phyloP scores from a whole-genome alignment of 2,888 invertebrate genomes.

The Lordiphosa andalusiaca region DNA sequence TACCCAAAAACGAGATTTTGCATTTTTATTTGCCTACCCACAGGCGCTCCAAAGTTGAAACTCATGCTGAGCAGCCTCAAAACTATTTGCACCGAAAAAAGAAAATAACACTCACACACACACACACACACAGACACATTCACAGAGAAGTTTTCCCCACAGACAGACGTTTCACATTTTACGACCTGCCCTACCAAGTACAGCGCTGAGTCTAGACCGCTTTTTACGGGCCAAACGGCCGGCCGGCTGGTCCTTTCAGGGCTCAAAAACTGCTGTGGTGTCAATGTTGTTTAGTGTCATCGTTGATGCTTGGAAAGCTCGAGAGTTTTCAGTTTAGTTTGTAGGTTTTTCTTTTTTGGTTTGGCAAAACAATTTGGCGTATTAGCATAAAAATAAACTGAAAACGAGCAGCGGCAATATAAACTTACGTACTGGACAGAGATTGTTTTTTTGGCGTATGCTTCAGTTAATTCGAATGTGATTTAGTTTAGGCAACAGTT shows the following conservation, averaged over 20 bases:
- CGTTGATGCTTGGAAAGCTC: conserved; percentile 6
- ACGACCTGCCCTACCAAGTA: conserved; percentile 39
- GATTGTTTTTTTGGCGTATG: conserved; percentile 16
- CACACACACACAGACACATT: neutral
- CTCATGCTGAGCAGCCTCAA: conserved; percentile 27
- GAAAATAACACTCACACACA: conserved; percentile 4
- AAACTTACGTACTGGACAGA: neutral
- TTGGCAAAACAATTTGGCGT: conserved; percentile 11
- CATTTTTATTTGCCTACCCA: conserved; percentile 13
- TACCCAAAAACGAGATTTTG: conserved; percentile 46
- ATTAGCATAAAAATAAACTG: conserved; percentile 45
- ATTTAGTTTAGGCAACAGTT: neutral
- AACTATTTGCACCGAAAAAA: conserved; percentile 48
- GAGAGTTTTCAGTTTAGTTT: too few species aligned
- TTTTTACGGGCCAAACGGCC: conserved; percentile 44
- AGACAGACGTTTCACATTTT: conserved; percentile 37
- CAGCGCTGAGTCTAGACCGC: conserved; percentile 59
- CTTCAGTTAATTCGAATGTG: conserved; percentile 13
- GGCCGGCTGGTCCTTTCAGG: too few species aligned
- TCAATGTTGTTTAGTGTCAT: conserved; percentile 68
- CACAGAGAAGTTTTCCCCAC: conserved; percentile 20
- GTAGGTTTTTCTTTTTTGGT: conserved; percentile 5
- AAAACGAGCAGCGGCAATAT: conserved; percentile 14
- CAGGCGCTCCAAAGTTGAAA: conserved; percentile 30
- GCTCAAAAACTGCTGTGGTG: conserved; percentile 46